Evolutionary conservation across 2,113 vertebrate genomes (phyloP).

Genomic region (Perca fluviatilis): DNA sequence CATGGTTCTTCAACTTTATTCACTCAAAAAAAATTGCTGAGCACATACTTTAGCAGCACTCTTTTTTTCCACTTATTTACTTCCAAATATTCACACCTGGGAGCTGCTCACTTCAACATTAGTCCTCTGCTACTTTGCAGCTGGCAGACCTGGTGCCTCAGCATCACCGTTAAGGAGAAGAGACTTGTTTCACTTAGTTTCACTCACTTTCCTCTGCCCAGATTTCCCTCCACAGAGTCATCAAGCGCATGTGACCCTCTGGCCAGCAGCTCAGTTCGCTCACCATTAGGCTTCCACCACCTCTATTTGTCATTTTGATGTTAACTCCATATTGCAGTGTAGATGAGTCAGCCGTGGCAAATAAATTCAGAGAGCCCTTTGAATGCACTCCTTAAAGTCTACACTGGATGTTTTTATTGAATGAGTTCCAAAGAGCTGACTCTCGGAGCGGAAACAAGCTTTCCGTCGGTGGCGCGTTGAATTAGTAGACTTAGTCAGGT

Average conservation of each 20-base stretch:
- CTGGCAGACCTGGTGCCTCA: constrained; percentile 45
- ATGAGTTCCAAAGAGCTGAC: constrained; percentile 72
- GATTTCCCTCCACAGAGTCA: constrained; percentile 21
- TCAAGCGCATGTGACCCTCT: constrained; percentile 36
- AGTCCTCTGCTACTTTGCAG: constrained; percentile 39
- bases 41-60: constrained; percentile 19
- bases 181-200: constrained; percentile 35
- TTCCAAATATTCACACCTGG: constrained; percentile 29
- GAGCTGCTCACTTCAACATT: constrained; percentile 40
- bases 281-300: constrained; percentile 47
- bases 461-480: constrained; percentile 51
- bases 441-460: constrained; percentile 61
- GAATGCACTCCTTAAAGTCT: constrained; percentile 62
- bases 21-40: constrained; percentile 38
- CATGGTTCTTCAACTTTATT: constrained; percentile 35
- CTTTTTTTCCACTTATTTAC: constrained; percentile 35
- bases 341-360: constrained; percentile 67
- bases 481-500: constrained; percentile 64
- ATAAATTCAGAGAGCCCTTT: constrained; percentile 58
- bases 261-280: constrained; percentile 30
- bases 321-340: constrained; percentile 53
- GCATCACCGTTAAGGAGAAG: constrained; percentile 28
- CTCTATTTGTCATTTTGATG: constrained; percentile 65
- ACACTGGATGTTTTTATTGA: constrained; percentile 69
- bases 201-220: constrained; percentile 28